A percentile compares a stretch with the other conserved stretches of the same genome.
Conservation (phyloP, 2,797 vertebrate genomes). For the Gymnocypris eckloni region DNA sequence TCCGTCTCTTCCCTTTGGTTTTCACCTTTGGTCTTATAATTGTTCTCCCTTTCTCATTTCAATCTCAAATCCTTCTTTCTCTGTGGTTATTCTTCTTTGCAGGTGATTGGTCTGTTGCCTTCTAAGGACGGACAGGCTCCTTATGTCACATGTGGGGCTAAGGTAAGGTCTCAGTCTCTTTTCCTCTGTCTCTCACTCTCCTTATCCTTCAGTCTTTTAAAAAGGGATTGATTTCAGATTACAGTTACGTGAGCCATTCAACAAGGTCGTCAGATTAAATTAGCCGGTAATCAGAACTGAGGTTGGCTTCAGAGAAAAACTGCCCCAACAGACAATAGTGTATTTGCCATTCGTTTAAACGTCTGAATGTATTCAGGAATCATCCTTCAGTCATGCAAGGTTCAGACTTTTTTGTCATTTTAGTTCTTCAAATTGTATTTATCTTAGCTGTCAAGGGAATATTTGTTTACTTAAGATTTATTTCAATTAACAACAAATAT, state of each 20-base stretch:
- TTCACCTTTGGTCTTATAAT: neutral
- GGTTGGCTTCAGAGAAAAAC: neutral
- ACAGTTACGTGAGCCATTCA: slow-evolving; percentile 52
- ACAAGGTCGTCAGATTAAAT: slow-evolving; percentile 18
- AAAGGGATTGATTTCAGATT: slow-evolving; percentile 60
- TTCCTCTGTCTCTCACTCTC: neutral
- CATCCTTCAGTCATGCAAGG: neutral
- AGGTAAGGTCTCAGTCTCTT: slow-evolving; percentile 69
- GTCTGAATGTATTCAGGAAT: neutral
- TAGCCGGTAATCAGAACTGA: slow-evolving; percentile 31
- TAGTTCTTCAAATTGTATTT: neutral
- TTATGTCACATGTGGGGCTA: slow-evolving; percentile 78
- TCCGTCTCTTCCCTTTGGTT: slow-evolving; percentile 22
- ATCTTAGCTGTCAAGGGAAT: too few species aligned
- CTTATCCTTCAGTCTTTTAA: slow-evolving; percentile 37
- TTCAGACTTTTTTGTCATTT: neutral
- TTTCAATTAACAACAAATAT: neutral
- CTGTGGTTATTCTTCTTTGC: neutral
- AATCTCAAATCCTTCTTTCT: slow-evolving; percentile 16
- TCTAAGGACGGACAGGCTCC: slow-evolving; percentile 70
- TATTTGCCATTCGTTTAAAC: neutral
- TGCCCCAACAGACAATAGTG: neutral
- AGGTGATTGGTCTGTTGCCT: slow-evolving; percentile 81
- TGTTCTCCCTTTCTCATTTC: slow-evolving; percentile 16
- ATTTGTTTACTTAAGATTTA: neutral